A percentile compares a stretch with the other conserved stretches of the same genome.
phyloP scores from a whole-genome alignment of 2,797 vertebrate genomes.

The Chaunax sp. region DNA sequence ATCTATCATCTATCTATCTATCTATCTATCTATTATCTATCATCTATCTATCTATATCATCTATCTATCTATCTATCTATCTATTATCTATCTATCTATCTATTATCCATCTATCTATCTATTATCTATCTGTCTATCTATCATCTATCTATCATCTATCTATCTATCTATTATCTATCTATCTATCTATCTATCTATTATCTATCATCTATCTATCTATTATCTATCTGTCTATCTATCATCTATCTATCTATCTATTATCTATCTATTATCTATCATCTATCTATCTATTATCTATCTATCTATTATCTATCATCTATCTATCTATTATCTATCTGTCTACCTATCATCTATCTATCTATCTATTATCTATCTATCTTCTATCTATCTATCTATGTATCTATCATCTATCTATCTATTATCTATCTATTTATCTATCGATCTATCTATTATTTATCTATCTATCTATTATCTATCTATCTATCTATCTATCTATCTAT shows the following conservation, averaged over 20 bases:
- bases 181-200: slow-evolving; percentile 17
- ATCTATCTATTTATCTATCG: slow-evolving; percentile 25
- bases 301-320: slow-evolving; percentile 21
- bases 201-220: slow-evolving; percentile 34
- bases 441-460: slow-evolving; percentile 19
- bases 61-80: slow-evolving; percentile 26
- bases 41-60: slow-evolving; percentile 23
- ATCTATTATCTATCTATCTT: slow-evolving; percentile 30
- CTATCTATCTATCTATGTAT: slow-evolving; percentile 25
- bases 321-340: slow-evolving; percentile 15
- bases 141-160: slow-evolving; percentile 19
- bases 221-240: slow-evolving; percentile 33
- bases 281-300: slow-evolving; percentile 25
- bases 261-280: slow-evolving; percentile 36
- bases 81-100: slow-evolving; percentile 35
- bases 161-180: slow-evolving; percentile 9
- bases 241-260: slow-evolving; percentile 35
- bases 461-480: slow-evolving; percentile 16
- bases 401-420: slow-evolving; percentile 36
- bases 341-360: slow-evolving; percentile 29
- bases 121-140: slow-evolving; percentile 27
- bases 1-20: slow-evolving; percentile 20
- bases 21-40: slow-evolving; percentile 34
- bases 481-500: slow-evolving; percentile 12
- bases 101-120: slow-evolving; percentile 22